These are phyloP conservation scores for Microchrysa polita DNA, from an alignment of 2,888 invertebrate genomes.

Conservation along the genomic window DNA sequence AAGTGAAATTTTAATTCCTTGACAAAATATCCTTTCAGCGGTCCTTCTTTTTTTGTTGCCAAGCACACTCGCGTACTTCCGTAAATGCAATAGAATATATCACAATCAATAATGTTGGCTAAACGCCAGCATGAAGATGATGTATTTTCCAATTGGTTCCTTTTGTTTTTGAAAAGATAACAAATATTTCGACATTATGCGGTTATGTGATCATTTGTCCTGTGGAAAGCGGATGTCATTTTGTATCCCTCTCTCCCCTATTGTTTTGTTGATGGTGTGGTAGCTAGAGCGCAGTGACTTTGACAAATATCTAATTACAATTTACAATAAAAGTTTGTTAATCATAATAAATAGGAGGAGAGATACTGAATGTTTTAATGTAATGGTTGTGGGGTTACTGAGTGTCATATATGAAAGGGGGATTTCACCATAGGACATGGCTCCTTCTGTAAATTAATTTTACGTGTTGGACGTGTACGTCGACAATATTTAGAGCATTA, in stretches of 20 bases:
- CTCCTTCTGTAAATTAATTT: too few species aligned
- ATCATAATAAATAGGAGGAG: conserved; percentile 21
- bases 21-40: conserved; percentile 16
- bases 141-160: background rate
- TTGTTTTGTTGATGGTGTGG: background rate
- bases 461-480: too few species aligned
- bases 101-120: conserved; percentile 21
- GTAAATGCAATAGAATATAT: conserved; percentile 15
- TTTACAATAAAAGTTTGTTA: conserved; percentile 26
- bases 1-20: background rate
- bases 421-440: too few species aligned
- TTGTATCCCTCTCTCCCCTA: too few species aligned
- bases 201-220: conserved; percentile 7
- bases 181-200: conserved; percentile 1
- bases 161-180: background rate
- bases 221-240: background rate
- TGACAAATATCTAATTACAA: conserved; percentile 33
- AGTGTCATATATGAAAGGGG: too few species aligned
- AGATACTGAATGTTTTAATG: background rate
- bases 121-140: too few species aligned
- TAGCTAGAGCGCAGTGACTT: conserved; percentile 10
- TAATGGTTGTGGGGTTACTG: too few species aligned
- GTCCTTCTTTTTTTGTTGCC: background rate
- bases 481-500: too few species aligned
- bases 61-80: background rate